phyloP scores from a whole-genome alignment of 1,140 invertebrate species.

The Pararge aegeria region DNA sequence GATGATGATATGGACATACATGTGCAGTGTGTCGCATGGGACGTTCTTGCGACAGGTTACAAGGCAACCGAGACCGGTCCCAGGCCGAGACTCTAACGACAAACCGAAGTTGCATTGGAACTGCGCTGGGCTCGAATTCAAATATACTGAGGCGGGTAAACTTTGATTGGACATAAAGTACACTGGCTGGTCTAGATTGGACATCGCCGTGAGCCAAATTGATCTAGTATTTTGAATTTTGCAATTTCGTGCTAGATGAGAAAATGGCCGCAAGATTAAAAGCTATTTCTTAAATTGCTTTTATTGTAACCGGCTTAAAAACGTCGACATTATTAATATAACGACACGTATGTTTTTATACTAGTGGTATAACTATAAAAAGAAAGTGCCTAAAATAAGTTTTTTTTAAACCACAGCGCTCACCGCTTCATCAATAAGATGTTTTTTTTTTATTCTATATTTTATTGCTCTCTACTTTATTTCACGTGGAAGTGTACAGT shows the following conservation, averaged over 20 bases:
- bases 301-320: too few relatives aligned
- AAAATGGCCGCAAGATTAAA: background rate
- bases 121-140: background rate
- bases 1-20: too few relatives aligned
- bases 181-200: background rate
- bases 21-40: too few relatives aligned
- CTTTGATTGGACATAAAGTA: conserved; percentile 3
- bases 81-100: too few relatives aligned
- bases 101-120: background rate
- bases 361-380: too few relatives aligned
- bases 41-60: too few relatives aligned
- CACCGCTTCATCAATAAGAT: too few relatives aligned
- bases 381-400: too few relatives aligned
- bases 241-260: background rate
- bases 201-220: background rate
- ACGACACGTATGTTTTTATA: too few relatives aligned
- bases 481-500: background rate
- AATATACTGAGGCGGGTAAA: background rate
- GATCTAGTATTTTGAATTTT: background rate
- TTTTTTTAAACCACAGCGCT: background rate
- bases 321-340: too few relatives aligned
- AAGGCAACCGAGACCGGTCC: too few relatives aligned
- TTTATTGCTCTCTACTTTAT: background rate
- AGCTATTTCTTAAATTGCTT: background rate
- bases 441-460: background rate